phyloP scores from a whole-genome alignment of 1,140 invertebrate species.

The Orius insidiosus region DNA sequence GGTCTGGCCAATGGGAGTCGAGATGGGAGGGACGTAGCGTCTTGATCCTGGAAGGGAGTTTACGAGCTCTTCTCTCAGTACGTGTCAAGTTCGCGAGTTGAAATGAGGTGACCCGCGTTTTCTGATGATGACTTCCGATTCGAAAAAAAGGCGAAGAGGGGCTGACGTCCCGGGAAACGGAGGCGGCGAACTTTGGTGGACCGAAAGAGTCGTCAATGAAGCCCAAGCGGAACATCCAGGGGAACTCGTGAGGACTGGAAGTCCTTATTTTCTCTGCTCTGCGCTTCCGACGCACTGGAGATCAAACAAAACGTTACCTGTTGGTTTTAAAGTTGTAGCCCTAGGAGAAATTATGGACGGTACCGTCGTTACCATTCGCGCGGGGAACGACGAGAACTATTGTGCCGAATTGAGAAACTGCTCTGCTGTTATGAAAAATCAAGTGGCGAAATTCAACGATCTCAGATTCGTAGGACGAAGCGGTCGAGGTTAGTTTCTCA shows the following conservation, averaged over 20 bases:
- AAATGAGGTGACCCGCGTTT: too few species aligned
- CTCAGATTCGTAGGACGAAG: conserved; percentile 88
- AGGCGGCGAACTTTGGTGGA: conserved; percentile 43
- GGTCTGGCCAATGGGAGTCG: too few species aligned
- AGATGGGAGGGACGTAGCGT: too few species aligned
- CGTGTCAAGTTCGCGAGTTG: too few species aligned
- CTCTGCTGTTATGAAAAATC: conserved; percentile 84
- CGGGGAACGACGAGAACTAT: conserved; percentile 97
- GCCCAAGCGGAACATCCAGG: conserved; percentile 66
- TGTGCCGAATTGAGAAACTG: conserved; percentile 84
- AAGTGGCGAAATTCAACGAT: conserved; percentile 93
- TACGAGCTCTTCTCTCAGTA: too few species aligned
- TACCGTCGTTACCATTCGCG: conserved; percentile 76
- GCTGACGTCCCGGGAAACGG: conserved; percentile 14
- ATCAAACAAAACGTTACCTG: conserved; percentile 87
- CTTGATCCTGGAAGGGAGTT: too few species aligned
- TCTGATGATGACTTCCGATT: conserved; percentile 16
- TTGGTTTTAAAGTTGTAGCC: conserved; percentile 81
- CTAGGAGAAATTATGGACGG: conserved; percentile 80
- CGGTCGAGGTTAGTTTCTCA: conserved; percentile 63
- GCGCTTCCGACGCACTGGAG: conserved; percentile 87
- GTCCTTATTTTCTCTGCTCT: conserved; percentile 85
- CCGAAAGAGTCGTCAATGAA: conserved; percentile 50
- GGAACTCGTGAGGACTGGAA: conserved; percentile 67
- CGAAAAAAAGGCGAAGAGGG: conserved; percentile 18